Evolutionary conservation across 2,888 invertebrate genomes (phyloP).

Genomic region (Troides helena): DNA sequence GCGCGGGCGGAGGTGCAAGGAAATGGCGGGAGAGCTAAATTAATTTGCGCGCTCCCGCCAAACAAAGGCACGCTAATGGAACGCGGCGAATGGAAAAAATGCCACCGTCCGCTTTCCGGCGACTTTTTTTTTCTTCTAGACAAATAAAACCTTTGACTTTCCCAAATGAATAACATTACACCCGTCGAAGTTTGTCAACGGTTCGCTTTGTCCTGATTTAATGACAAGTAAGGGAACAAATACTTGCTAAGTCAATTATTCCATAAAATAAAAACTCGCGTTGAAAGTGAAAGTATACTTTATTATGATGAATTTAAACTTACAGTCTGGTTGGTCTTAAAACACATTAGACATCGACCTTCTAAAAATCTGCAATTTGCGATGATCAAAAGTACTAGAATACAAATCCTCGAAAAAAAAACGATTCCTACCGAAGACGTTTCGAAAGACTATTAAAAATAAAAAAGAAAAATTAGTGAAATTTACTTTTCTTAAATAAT

Average conservation of each 20-base stretch:
- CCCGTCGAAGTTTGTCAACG: slow-evolving; percentile 67
- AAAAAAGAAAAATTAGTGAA: too few relatives aligned
- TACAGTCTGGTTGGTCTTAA: too few relatives aligned
- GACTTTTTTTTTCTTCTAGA: slow-evolving; percentile 71
- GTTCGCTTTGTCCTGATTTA: slow-evolving; percentile 69
- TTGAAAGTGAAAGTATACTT: background rate
- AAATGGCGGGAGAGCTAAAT: slow-evolving; percentile 81
- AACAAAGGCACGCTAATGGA: slow-evolving; percentile 81
- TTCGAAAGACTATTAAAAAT: too few relatives aligned
- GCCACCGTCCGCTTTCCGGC: slow-evolving; percentile 79
- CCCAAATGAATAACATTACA: slow-evolving; percentile 79
- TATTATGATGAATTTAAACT: too few relatives aligned
- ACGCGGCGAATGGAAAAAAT: slow-evolving; percentile 81
- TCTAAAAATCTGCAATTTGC: too few relatives aligned
- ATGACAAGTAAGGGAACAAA: slow-evolving; percentile 64
- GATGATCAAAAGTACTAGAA: too few relatives aligned
- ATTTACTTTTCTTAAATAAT: too few relatives aligned
- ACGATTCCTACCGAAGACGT: too few relatives aligned
- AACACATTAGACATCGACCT: too few relatives aligned
- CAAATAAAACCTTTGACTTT: slow-evolving; percentile 79
- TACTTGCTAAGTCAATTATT: slow-evolving; percentile 27
- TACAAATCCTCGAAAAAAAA: too few relatives aligned
- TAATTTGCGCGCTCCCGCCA: slow-evolving; percentile 81
- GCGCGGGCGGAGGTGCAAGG: slow-evolving; percentile 63
- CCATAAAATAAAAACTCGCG: background rate